Percentiles rank a stretch among this genome's conserved stretches.
Conservation (phyloP, 2,888 invertebrate genomes). For the Penaeus monodon region DNA sequence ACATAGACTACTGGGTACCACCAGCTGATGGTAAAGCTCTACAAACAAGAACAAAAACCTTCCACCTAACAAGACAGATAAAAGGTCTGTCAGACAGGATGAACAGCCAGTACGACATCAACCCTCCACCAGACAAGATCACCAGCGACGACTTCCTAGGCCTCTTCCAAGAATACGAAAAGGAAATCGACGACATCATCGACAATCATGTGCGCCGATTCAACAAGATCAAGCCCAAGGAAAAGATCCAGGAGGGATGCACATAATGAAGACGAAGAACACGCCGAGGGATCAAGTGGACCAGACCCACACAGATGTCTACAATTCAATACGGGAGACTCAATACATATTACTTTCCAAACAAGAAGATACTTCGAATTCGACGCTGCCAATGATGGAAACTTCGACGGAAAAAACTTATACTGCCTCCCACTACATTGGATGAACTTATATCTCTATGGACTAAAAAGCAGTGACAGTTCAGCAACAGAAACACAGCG, state of each 20-base stretch:
- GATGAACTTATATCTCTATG: neutral
- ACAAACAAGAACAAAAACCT: too few relatives aligned
- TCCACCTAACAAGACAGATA: too few relatives aligned
- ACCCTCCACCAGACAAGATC: too few relatives aligned
- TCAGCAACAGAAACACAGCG: neutral
- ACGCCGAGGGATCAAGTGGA: too few relatives aligned
- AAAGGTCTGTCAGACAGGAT: too few relatives aligned
- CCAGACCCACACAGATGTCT: neutral
- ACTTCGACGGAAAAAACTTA: neutral
- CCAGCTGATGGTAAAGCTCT: too few relatives aligned
- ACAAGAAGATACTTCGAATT: constrained; percentile 2
- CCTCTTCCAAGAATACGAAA: too few relatives aligned
- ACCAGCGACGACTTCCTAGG: too few relatives aligned
- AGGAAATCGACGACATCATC: too few relatives aligned
- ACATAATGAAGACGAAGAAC: too few relatives aligned
- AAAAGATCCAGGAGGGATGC: too few relatives aligned
- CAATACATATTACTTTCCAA: neutral
- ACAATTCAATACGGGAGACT: neutral
- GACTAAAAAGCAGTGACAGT: accelerated
- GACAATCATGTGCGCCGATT: neutral
- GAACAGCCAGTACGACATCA: accelerated
- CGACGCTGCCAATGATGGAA: neutral
- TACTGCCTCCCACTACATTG: neutral
- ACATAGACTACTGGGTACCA: too few relatives aligned
- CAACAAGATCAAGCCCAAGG: neutral